A percentile compares a stretch with the other conserved stretches of the same genome.
Conservation (phyloP, 2,888 invertebrate species). For the Metacarcinus magister region DNA sequence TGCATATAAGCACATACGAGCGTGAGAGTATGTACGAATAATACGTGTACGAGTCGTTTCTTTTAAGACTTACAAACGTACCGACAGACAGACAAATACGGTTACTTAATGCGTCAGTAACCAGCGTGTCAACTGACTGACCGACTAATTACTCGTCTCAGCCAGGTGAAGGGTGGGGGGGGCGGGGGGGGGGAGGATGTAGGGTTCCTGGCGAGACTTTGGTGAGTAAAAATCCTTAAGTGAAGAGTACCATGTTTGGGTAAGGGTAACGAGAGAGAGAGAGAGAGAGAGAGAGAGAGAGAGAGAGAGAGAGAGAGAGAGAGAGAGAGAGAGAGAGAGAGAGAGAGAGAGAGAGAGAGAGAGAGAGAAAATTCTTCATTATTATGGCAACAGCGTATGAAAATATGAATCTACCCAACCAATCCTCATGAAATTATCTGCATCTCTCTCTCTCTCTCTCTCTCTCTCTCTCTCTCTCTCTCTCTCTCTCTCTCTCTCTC, state of each 20-base stretch:
- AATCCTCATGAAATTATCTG: neutral
- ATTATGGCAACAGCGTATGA: too few relatives aligned
- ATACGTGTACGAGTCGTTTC: neutral
- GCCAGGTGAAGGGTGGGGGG: neutral
- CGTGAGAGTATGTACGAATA: conserved; percentile 22
- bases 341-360: neutral
- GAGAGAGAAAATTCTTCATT: neutral
- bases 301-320: conserved; percentile 42
- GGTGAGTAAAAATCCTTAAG: conserved; percentile 11
- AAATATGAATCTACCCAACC: too few relatives aligned
- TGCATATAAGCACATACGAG: neutral
- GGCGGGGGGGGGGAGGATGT: neutral
- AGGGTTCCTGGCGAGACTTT: neutral
- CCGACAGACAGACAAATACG: conserved; percentile 15
- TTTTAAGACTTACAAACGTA: neutral
- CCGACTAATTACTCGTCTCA: conserved; percentile 40
- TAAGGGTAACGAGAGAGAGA: neutral
- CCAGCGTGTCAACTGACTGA: conserved; percentile 41
- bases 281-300: neutral
- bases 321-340: conserved; percentile 23
- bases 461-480: too few relatives aligned
- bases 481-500: too few relatives aligned
- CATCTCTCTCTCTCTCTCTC: too few relatives aligned
- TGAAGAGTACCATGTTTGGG: conserved; percentile 39
- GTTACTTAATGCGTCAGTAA: conserved; percentile 5